Percentiles rank a stretch among this genome's conserved stretches.
These are phyloP conservation scores for Microtus ochrogaster DNA, from an alignment of 2,113 vertebrate species.

Conservation along the genomic window DNA sequence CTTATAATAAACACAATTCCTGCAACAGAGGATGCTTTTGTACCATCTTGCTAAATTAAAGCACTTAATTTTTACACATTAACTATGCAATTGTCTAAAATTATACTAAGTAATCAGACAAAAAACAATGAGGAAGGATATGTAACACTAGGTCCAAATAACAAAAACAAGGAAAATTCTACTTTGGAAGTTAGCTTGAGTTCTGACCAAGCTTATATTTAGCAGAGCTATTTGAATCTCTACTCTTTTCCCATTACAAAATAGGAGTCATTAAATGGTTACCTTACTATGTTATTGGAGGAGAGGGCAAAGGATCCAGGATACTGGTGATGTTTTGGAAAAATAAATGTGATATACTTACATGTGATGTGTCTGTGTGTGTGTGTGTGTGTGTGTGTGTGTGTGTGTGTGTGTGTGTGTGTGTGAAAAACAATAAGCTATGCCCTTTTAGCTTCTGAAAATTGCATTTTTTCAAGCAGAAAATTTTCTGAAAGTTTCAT, in stretches of 20 bases:
- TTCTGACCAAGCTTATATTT: not conserved
- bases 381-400: no score
- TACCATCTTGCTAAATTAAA: slow-evolving; percentile 53
- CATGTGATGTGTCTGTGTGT: not conserved
- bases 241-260: not conserved
- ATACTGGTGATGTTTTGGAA: not conserved
- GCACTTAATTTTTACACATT: slow-evolving; percentile 60
- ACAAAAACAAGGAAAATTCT: not conserved
- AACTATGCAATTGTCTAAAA: slow-evolving; percentile 63
- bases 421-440: not conserved
- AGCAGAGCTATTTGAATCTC: not conserved
- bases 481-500: not conserved
- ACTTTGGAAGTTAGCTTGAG: not conserved
- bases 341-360: not conserved
- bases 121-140: not conserved
- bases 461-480: not conserved
- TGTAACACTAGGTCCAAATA: not conserved
- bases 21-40: not conserved
- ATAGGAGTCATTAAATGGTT: not conserved
- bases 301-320: not conserved
- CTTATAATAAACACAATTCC: slow-evolving; percentile 50
- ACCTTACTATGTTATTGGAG: not conserved
- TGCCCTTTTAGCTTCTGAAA: not conserved
- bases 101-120: slow-evolving; percentile 44
- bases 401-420: no score